Base-by-base conservation (phyloP, 2,113 vertebrate species). In the Peromyscus polionotus region DNA sequence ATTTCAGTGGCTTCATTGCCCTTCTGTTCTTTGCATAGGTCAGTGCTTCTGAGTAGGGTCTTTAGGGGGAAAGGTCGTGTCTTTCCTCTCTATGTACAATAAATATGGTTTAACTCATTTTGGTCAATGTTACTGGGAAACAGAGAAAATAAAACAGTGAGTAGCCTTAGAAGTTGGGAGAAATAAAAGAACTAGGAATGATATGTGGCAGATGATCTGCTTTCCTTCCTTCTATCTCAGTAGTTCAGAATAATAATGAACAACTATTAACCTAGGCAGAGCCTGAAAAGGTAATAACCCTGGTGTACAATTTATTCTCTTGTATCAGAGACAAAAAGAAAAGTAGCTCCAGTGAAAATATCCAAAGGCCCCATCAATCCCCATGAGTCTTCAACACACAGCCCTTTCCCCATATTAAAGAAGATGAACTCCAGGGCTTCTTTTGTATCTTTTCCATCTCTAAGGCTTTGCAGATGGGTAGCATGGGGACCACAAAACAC, bases 371-470 rank as follows among this genome's bases (percentile, higher is more conserved):
- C 51, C 83, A 72, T 65, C 61, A 76, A 77, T 65, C 76, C 75
- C 79, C 22, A 39, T 83, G 14, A 87, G 28, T 20, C 54, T 77
- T 91, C 45, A 86, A 68, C 14, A 65, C 61, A 91, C 61, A 73
- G 65, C n/a, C 5, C 16, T 91, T 94, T 86, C 59, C 57, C 72
- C 57, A 89, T 28, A 42, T 48, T 84, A 77, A 92, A 76, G 19
- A 91, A 83, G 72, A 65, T 51, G 90, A 95, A 76, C 9, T 31
- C 19, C 4, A 33, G 73, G 36, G 31, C 73, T 92, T 88, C 70
- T 95, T 97, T 97, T 88, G n/a, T 72, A 88, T 96, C n/a, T 33
- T 96, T 96, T 42, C 59, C 22, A 91, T 93, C 70, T 97, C 59
- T 81, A 80, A 95, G 81, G 51, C 81, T 54, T 90, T 96, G 51